Conservation (phyloP, 2,888 invertebrate genomes). For the Synergus gifuensis region DNA sequence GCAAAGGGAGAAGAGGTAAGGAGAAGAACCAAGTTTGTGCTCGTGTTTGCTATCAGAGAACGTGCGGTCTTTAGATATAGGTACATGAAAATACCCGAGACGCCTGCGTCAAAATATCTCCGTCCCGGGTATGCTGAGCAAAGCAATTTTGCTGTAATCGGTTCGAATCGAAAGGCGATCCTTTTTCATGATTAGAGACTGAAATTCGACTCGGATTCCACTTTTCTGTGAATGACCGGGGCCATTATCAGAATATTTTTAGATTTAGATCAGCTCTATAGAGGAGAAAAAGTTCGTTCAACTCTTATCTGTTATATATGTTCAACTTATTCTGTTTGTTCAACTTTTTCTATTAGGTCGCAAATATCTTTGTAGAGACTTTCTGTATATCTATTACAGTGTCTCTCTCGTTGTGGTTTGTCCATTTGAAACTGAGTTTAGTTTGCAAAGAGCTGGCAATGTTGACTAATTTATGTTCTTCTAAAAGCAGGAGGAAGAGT, state of each 20-base stretch:
- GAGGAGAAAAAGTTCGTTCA: too few relatives aligned
- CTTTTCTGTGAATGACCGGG: neutral
- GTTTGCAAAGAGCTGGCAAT: neutral
- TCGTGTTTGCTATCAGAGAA: slow-evolving; percentile 21
- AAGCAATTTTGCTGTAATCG: slow-evolving; percentile 29
- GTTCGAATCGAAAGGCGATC: neutral
- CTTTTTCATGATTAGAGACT: neutral
- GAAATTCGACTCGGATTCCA: slow-evolving; percentile 1
- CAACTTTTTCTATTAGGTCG: neutral
- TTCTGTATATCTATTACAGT: neutral
- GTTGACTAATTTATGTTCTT: neutral
- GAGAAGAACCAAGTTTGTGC: neutral
- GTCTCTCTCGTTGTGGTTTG: neutral
- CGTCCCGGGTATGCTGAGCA: slow-evolving; percentile 10
- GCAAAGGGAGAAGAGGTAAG: neutral
- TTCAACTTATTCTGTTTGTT: neutral
- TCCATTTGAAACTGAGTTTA: neutral
- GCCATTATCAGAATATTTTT: neutral
- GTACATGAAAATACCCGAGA: slow-evolving; percentile 25
- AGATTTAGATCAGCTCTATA: neutral
- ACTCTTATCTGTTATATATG: too few relatives aligned
- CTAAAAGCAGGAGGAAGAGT: neutral
- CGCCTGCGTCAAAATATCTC: slow-evolving; percentile 11
- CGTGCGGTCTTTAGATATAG: slow-evolving; percentile 8
- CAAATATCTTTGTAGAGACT: neutral